phyloP scores from a whole-genome alignment of 1,140 invertebrate genomes.

The Diuraphis noxia region DNA sequence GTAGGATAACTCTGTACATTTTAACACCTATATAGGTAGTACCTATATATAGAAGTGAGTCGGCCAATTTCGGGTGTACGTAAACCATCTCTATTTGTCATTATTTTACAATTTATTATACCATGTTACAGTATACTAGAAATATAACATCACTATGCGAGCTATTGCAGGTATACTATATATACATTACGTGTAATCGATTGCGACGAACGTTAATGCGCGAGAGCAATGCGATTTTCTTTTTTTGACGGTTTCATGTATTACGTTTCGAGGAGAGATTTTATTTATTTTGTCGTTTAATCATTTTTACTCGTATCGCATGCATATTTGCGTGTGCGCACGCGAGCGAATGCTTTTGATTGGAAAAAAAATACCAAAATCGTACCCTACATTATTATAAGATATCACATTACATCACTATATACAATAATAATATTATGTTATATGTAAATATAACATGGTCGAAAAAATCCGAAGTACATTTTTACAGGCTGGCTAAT shows the following conservation, averaged over 20 bases:
- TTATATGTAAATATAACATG: neutral
- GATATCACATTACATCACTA: neutral
- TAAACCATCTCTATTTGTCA: neutral
- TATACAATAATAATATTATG: neutral
- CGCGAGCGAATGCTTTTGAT: neutral
- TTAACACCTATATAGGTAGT: too few relatives aligned
- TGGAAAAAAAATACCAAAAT: neutral
- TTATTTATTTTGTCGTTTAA: neutral
- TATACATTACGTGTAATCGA: neutral
- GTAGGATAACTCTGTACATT: neutral
- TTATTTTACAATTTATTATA: neutral
- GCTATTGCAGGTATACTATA: neutral
- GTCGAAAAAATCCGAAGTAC: neutral
- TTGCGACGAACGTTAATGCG: neutral
- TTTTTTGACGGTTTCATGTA: neutral
- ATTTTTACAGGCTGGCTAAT: neutral
- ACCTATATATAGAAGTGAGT: neutral
- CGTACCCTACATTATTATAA: neutral
- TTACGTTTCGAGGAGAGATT: neutral
- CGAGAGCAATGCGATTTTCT: neutral
- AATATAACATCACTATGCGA: neutral
- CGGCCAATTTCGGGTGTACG: neutral
- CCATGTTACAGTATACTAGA: neutral
- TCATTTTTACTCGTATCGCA: neutral
- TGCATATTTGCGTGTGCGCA: neutral